Evolutionary conservation across 2,888 invertebrate species (phyloP).

Genomic region (Carcina quercana): DNA sequence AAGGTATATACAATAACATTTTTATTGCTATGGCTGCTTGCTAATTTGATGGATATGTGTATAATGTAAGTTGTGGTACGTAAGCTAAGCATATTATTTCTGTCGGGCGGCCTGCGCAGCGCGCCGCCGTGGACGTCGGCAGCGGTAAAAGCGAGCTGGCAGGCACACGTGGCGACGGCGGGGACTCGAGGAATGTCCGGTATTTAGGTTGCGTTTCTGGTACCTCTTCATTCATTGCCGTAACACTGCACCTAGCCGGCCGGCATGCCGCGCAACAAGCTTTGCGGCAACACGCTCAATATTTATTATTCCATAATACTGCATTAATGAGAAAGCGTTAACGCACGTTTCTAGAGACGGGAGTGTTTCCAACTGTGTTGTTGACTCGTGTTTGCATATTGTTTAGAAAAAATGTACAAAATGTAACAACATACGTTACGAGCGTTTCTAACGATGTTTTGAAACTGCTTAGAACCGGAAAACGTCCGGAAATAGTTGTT

Average conservation of each 20-base stretch:
- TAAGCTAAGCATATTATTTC: slow-evolving; percentile 58
- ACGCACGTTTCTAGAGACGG: slow-evolving; percentile 29
- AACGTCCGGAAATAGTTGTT: no score
- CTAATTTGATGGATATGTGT: slow-evolving; percentile 49
- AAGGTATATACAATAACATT: no score
- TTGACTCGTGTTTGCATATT: neutral
- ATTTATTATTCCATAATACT: slow-evolving; percentile 43
- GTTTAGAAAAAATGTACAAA: neutral
- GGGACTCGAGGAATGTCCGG: slow-evolving; percentile 62
- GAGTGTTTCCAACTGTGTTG: slow-evolving; percentile 1
- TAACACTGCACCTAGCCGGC: slow-evolving; percentile 59
- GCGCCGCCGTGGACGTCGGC: slow-evolving; percentile 46
- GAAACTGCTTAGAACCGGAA: no score
- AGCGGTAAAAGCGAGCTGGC: slow-evolving; percentile 57
- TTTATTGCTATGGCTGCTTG: no score
- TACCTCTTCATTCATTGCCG: slow-evolving; percentile 71
- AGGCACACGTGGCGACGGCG: slow-evolving; percentile 57
- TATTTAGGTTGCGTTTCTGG: slow-evolving; percentile 72
- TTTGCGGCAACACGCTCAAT: slow-evolving; percentile 30
- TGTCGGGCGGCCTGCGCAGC: no score
- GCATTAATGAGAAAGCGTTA: slow-evolving; percentile 44
- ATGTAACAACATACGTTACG: no score
- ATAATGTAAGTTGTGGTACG: no score
- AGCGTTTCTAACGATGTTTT: no score
- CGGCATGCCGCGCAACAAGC: slow-evolving; percentile 13